Evolutionary conservation across 1,140 invertebrate species (phyloP).

Genomic region (Ctenoplectra terminalis): DNA sequence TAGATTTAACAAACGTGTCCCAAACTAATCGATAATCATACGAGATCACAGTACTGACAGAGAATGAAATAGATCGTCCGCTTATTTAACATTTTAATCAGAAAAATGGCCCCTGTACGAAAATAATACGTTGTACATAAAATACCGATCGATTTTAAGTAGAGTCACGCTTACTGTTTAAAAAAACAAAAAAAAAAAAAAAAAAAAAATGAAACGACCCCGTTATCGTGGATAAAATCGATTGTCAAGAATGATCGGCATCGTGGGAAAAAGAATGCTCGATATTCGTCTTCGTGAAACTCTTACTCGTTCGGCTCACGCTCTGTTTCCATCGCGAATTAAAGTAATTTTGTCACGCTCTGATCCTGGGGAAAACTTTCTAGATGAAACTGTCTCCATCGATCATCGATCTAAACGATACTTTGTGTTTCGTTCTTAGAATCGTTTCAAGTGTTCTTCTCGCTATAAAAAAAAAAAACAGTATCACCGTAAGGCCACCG

Average conservation of each 20-base stretch:
- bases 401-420: constrained; percentile 51
- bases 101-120: not conserved
- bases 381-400: constrained; percentile 42
- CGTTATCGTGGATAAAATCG: no score
- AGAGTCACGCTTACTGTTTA: not conserved
- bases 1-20: constrained; percentile 5
- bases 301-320: constrained; percentile 77
- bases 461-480: not conserved
- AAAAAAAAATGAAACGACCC: no score
- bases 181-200: no score
- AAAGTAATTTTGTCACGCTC: constrained; percentile 78
- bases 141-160: not conserved
- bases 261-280: constrained; percentile 45
- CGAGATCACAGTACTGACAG: not conserved
- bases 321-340: constrained; percentile 78
- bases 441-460: not conserved
- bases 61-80: constrained; percentile 4
- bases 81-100: constrained; percentile 46
- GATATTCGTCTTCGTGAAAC: constrained; percentile 72
- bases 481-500: no score
- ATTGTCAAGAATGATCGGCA: constrained; percentile 21
- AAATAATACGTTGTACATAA: constrained; percentile 29
- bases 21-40: constrained; percentile 33
- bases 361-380: constrained; percentile 72
- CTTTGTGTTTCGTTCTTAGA: not conserved